These are phyloP conservation scores for Xestia xanthographa DNA, from an alignment of 2,888 invertebrate genomes.

Conservation along the genomic window DNA sequence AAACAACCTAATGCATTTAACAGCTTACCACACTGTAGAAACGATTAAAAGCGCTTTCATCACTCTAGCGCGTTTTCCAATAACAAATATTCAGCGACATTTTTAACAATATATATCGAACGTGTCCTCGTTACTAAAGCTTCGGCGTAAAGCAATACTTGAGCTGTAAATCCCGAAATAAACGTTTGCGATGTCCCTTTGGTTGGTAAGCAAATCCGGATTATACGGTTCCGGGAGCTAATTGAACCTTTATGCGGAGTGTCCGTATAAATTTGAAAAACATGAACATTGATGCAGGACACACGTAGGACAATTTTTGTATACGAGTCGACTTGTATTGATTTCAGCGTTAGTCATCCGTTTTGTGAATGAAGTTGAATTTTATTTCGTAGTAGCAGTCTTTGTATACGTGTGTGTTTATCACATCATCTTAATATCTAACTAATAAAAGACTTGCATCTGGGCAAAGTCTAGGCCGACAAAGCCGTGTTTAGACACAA, in stretches of 20 bases:
- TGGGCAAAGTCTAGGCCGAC: not conserved
- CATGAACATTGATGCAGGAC: constrained; percentile 35
- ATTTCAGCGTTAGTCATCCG: constrained; percentile 12
- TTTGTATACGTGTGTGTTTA: not conserved
- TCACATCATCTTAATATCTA: not conserved
- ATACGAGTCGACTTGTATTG: constrained; percentile 25
- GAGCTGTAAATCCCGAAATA: constrained; percentile 66
- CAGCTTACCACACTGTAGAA: not conserved
- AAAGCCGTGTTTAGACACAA: not conserved
- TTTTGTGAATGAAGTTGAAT: not conserved
- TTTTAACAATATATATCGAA: constrained; percentile 49
- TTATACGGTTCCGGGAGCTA: constrained; percentile 71
- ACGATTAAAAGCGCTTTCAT: constrained; percentile 14
- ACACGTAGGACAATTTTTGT: constrained; percentile 1
- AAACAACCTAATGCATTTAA: not conserved
- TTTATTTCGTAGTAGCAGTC: not conserved
- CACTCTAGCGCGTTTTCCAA: constrained; percentile 10
- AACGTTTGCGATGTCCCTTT: constrained; percentile 70
- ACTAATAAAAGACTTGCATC: not conserved
- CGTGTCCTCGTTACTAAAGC: constrained; percentile 51
- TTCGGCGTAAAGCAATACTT: constrained; percentile 62
- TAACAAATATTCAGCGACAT: constrained; percentile 23
- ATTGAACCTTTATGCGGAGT: constrained; percentile 66
- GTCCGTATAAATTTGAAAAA: constrained; percentile 59
- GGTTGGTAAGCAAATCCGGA: constrained; percentile 77